Conservation (phyloP, 2,888 invertebrate species). For the Podotricha telesiphe region DNA sequence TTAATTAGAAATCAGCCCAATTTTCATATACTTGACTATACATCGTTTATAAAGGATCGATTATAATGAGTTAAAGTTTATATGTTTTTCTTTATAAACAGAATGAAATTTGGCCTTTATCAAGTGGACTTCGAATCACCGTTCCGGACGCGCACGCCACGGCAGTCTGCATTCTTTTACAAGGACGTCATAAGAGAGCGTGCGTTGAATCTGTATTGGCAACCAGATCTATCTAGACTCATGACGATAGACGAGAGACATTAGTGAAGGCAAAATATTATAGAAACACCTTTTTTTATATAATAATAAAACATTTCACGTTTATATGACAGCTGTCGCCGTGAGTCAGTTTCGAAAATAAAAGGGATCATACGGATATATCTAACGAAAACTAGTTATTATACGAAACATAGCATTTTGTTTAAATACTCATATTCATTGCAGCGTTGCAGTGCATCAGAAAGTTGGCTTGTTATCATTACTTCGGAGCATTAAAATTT, state of each 20-base stretch:
- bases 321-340: too few species aligned
- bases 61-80: too few species aligned
- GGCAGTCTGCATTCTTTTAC: slow-evolving; percentile 13
- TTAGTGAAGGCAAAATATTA: background rate
- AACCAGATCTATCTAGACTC: background rate
- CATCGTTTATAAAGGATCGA: too few species aligned
- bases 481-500: background rate
- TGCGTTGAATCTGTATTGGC: background rate
- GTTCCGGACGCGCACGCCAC: slow-evolving; percentile 4
- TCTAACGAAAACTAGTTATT: too few species aligned
- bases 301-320: too few species aligned
- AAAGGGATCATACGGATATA: too few species aligned
- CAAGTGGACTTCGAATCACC: slow-evolving; percentile 11
- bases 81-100: too few species aligned
- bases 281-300: too few species aligned
- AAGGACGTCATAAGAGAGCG: slow-evolving; percentile 2
- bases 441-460: slow-evolving; percentile 44
- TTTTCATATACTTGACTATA: too few species aligned
- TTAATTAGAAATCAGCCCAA: too few species aligned
- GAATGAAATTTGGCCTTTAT: slow-evolving; percentile 11
- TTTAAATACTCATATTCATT: slow-evolving; percentile 23
- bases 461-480: slow-evolving; percentile 1
- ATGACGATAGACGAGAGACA: slow-evolving; percentile 12
- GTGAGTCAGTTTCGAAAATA: too few species aligned
- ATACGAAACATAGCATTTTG: too few species aligned